phyloP scores from a whole-genome alignment of 2,113 vertebrate species.

The Platysteira castanea region DNA sequence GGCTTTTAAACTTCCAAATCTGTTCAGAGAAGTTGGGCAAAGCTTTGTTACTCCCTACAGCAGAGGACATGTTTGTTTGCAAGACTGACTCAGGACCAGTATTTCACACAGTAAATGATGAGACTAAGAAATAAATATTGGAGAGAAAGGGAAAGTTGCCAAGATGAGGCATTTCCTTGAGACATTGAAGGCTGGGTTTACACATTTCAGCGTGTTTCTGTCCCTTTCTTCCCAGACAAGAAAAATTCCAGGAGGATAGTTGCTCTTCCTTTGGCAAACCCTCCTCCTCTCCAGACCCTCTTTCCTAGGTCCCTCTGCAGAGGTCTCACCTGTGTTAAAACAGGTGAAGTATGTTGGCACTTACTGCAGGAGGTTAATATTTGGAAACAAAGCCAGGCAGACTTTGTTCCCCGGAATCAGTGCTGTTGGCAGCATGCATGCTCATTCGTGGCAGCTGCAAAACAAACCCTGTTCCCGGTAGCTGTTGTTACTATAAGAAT shows the following conservation, averaged over 20 bases:
- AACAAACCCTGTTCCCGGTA: not conserved
- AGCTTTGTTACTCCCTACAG: not conserved
- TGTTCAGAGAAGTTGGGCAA: not conserved
- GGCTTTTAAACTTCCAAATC: not conserved
- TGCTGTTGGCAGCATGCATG: not conserved
- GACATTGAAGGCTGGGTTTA: not conserved
- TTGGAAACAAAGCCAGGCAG: not conserved
- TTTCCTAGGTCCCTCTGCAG: not conserved
- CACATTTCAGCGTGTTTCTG: not conserved
- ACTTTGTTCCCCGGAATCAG: not conserved
- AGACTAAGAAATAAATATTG: not conserved
- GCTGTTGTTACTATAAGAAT: not conserved
- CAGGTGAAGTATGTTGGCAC: not conserved
- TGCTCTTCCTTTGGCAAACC: not conserved
- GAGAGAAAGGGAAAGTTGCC: not conserved
- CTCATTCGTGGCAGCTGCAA: constrained; percentile 30
- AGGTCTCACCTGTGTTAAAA: not conserved
- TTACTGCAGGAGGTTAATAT: constrained; percentile 8
- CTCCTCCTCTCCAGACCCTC: not conserved
- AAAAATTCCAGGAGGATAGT: not conserved
- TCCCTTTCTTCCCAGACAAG: not conserved
- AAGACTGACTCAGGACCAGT: not conserved
- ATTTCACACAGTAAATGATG: not conserved
- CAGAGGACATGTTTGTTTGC: not conserved
- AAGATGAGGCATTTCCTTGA: not conserved